A percentile compares a stretch with the other conserved stretches of the same genome.
phyloP scores from a whole-genome alignment of 1,140 invertebrate species.

The Euglossa dilemma region DNA sequence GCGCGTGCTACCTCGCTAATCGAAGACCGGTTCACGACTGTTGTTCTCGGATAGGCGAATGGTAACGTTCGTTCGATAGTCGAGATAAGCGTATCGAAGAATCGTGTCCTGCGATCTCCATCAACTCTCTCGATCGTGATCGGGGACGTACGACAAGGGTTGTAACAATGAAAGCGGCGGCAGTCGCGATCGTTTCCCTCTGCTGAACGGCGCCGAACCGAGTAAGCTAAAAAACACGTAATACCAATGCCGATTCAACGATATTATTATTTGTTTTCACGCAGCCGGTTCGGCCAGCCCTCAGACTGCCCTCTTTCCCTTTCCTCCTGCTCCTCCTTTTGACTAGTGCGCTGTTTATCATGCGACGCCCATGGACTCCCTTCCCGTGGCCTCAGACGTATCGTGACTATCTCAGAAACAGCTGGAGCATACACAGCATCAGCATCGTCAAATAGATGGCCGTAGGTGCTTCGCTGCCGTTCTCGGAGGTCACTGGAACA shows the following conservation, averaged over 20 bases:
- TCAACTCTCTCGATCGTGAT: neutral
- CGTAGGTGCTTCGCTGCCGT: conserved; percentile 57
- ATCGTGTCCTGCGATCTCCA: neutral
- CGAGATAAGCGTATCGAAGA: conserved; percentile 14
- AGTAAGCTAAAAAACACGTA: conserved; percentile 40
- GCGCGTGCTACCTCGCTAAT: too few relatives aligned
- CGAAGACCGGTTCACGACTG: neutral
- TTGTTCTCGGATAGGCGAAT: neutral
- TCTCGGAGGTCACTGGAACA: conserved; percentile 76
- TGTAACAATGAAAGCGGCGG: conserved; percentile 14
- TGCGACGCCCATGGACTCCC: conserved; percentile 61
- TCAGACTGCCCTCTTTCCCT: conserved; percentile 1
- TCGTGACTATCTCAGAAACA: conserved; percentile 73
- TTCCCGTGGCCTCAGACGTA: conserved; percentile 57
- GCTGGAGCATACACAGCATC: conserved; percentile 63
- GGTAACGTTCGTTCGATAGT: neutral
- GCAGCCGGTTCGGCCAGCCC: conserved; percentile 1
- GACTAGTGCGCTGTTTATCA: conserved; percentile 68
- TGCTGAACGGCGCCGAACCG: conserved; percentile 3
- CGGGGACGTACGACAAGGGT: neutral
- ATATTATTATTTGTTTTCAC: conserved; percentile 22
- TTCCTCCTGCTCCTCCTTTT: conserved; percentile 45
- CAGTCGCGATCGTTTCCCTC: conserved; percentile 18
- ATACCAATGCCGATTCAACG: conserved; percentile 43
- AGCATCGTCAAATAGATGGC: conserved; percentile 59